A percentile compares a stretch with the other conserved stretches of the same genome.
phyloP scores from a whole-genome alignment of 92 coral and sea anemone species.

The Parazoanthus darwini region DNA sequence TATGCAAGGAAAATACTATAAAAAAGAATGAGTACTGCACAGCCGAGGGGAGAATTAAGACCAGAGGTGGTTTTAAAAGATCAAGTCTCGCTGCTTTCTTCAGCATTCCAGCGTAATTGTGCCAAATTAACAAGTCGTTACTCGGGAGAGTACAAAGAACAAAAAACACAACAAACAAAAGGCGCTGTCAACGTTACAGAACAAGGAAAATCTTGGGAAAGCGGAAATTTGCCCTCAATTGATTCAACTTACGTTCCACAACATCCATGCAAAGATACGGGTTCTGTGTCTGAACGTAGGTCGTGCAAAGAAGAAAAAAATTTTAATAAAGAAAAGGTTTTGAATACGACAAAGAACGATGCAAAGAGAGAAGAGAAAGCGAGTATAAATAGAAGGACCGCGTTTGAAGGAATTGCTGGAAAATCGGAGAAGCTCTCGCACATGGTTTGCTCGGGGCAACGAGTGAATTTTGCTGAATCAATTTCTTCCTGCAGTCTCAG shows the following conservation, averaged over 20 bases:
- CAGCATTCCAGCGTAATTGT: conserved; percentile 50
- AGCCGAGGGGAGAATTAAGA: conserved; percentile 4
- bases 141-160: conserved; percentile 39
- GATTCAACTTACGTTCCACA: conserved; percentile 10
- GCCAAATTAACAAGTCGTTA: conserved; percentile 58
- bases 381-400: neutral
- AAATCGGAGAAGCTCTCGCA: conserved; percentile 34
- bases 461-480: conserved; percentile 43
- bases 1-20: neutral
- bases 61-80: neutral
- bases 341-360: neutral
- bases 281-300: neutral
- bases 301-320: conserved; percentile 23
- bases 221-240: conserved; percentile 14
- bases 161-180: conserved; percentile 30
- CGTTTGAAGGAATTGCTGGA: neutral
- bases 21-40: neutral
- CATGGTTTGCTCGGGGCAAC: conserved; percentile 69
- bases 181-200: conserved; percentile 39
- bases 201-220: conserved; percentile 44
- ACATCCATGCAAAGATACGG: neutral
- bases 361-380: conserved; percentile 5
- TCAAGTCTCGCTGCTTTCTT: neutral
- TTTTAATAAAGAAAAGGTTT: conserved; percentile 1
- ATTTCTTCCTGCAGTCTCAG: neutral